phyloP scores from a whole-genome alignment of 1,140 invertebrate species.

The Yoshiicerus persimilis region DNA sequence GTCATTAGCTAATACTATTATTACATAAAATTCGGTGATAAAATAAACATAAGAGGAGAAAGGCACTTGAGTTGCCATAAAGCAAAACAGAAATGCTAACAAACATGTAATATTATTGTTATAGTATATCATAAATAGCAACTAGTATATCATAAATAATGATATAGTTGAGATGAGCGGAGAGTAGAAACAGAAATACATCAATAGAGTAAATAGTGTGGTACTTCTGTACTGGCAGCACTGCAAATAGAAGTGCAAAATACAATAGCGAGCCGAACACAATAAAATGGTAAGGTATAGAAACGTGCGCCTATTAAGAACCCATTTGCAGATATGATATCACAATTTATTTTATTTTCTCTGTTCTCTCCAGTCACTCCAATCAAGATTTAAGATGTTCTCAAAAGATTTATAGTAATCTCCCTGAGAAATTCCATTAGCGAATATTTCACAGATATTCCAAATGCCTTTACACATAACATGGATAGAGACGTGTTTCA shows the following conservation, averaged over 20 bases:
- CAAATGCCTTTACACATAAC: neutral
- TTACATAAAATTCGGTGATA: too few species aligned
- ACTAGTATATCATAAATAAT: too few species aligned
- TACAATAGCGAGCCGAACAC: neutral
- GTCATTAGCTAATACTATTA: too few species aligned
- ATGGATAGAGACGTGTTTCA: neutral
- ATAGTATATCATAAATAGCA: too few species aligned
- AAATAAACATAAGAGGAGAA: too few species aligned
- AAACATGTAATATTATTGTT: too few species aligned
- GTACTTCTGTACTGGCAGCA: too few species aligned
- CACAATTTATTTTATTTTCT: conserved; percentile 8
- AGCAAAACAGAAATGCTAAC: too few species aligned
- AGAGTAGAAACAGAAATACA: too few species aligned
- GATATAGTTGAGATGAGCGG: too few species aligned
- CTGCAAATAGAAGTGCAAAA: neutral
- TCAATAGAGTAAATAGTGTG: neutral
- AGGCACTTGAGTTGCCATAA: too few species aligned
- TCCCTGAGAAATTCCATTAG: neutral
- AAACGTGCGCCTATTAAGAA: neutral
- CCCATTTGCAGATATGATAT: neutral
- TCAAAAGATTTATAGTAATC: neutral
- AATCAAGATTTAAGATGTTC: neutral
- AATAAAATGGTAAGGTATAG: neutral
- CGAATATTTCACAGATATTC: neutral
- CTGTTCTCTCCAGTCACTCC: neutral